Percentiles rank a stretch among this genome's conserved stretches.
These are phyloP conservation scores for Nyctereutes procyonoides DNA, from an alignment of 2,113 vertebrate genomes.

Conservation along the genomic window DNA sequence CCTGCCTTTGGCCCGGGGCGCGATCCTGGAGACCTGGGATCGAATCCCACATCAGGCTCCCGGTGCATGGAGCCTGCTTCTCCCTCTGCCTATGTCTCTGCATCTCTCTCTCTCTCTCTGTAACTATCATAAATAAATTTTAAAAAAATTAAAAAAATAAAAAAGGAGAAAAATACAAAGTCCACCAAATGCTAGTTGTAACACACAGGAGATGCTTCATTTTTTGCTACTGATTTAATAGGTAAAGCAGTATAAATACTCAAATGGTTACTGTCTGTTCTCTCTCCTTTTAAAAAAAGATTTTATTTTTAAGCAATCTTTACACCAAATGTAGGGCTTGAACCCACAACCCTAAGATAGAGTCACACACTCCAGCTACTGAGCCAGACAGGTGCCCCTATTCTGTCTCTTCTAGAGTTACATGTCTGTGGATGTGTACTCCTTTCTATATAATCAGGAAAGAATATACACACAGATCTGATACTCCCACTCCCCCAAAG, in stretches of 20 bases:
- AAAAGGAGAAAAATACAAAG: conserved; percentile 41
- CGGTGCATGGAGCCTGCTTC: too few relatives aligned
- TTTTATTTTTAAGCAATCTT: neutral
- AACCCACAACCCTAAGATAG: neutral
- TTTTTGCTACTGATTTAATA: conserved; percentile 40
- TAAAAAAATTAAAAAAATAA: too few relatives aligned
- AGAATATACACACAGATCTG: conserved; percentile 27
- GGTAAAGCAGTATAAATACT: conserved; percentile 24
- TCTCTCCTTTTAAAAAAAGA: neutral
- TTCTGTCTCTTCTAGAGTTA: conserved; percentile 29
- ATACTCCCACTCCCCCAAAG: neutral
- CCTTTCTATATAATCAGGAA: conserved; percentile 49
- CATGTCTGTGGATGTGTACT: neutral
- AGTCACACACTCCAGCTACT: neutral
- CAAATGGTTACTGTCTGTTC: conserved; percentile 6
- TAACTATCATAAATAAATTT: too few relatives aligned
- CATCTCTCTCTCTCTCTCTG: too few relatives aligned
- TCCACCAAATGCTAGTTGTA: conserved; percentile 31
- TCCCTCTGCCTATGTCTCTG: too few relatives aligned
- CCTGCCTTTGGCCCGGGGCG: too few relatives aligned
- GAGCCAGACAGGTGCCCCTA: neutral
- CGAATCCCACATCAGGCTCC: too few relatives aligned
- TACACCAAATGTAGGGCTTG: neutral
- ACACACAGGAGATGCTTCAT: conserved; percentile 50
- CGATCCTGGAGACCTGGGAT: too few relatives aligned